Evolutionary conservation across 1,140 invertebrate species (phyloP).

Genomic region (Lepidurus couesii): DNA sequence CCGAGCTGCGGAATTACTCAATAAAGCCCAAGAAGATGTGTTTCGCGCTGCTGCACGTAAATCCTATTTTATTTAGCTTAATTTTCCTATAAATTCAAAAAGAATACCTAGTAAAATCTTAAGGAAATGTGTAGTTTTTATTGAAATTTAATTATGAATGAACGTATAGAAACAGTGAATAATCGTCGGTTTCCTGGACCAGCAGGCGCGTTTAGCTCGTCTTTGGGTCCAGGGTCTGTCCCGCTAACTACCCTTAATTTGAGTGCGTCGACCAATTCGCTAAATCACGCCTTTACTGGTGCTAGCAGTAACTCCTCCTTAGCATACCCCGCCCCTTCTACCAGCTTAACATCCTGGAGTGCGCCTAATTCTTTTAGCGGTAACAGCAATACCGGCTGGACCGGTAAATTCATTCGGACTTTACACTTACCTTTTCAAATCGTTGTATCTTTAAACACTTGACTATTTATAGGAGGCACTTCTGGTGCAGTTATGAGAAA

Average conservation of each 20-base stretch:
- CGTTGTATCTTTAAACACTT: background rate
- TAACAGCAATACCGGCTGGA: conserved; percentile 32
- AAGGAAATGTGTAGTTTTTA: no score
- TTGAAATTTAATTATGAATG: background rate
- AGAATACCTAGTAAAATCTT: background rate
- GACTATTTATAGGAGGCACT: background rate
- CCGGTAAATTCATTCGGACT: conserved; percentile 37
- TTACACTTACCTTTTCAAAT: conserved; percentile 24
- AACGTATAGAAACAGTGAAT: conserved; percentile 3
- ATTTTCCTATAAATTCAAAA: background rate
- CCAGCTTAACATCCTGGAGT: conserved; percentile 25
- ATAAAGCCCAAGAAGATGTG: conserved; percentile 48
- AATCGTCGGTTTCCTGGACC: conserved; percentile 15
- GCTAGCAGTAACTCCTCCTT: background rate
- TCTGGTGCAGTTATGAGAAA: conserved; percentile 15
- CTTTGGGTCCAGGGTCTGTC: conserved; percentile 22
- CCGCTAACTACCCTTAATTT: background rate
- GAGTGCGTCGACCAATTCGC: conserved; percentile 23
- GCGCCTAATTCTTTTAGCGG: conserved; percentile 26
- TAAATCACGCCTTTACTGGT: background rate
- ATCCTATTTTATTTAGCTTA: conserved; percentile 42
- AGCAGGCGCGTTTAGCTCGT: conserved; percentile 6
- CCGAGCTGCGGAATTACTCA: conserved; percentile 55
- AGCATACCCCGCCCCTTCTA: conserved; percentile 1
- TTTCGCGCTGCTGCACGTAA: conserved; percentile 40